Conservation (phyloP, 2,797 vertebrate species). For the Sebastes itinus region DNA sequence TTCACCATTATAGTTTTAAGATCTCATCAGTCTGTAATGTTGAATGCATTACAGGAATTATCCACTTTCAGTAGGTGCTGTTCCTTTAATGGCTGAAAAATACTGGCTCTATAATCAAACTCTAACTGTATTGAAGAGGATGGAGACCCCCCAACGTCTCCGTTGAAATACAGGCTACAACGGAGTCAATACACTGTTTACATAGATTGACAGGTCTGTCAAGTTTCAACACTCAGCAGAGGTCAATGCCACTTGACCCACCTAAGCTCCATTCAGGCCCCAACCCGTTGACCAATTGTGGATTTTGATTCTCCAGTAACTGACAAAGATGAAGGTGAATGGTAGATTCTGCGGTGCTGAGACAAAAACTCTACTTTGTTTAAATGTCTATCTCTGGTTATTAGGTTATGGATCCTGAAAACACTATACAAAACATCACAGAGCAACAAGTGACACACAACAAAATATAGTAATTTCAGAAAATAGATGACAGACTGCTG, state of each 20-base stretch:
- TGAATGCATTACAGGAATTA: not conserved
- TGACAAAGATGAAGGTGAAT: not conserved
- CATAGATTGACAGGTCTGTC: conserved; percentile 13
- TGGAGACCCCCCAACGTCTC: not conserved
- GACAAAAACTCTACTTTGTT: not conserved
- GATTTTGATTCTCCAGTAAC: not conserved
- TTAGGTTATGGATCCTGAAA: not conserved
- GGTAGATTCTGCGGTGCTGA: not conserved
- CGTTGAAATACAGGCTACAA: not conserved
- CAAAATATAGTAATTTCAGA: not conserved
- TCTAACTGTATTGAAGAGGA: not conserved
- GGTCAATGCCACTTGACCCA: conserved; percentile 52
- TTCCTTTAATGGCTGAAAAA: not conserved
- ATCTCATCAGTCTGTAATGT: not conserved
- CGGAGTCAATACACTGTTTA: conserved; percentile 1
- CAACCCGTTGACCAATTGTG: not conserved
- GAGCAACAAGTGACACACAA: not conserved
- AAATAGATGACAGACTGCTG: not conserved
- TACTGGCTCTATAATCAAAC: not conserved
- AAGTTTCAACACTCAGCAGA: conserved; percentile 32
- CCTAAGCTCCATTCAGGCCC: conserved; percentile 33
- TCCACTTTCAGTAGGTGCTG: not conserved
- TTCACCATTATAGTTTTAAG: not conserved
- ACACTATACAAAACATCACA: not conserved
- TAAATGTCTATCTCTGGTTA: not conserved